Evolutionary conservation across 2,113 vertebrate species (phyloP), one percentile per base, ranked within the genome.

Genomic region (Indicator indicator): DNA sequence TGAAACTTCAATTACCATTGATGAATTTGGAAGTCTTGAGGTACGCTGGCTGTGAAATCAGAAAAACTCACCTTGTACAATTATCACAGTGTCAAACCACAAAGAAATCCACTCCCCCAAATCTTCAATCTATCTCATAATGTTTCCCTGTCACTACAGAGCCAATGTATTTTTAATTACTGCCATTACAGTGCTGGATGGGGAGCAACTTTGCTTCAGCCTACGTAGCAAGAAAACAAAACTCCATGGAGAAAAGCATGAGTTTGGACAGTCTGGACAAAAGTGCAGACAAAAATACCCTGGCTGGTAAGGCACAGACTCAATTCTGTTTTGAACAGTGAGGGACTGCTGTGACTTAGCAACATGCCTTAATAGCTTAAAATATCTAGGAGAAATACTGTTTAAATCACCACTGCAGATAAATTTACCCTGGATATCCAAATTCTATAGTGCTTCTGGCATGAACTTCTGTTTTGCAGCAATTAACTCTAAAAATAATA

Each of bases 141-240:
- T 28, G 68, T 82, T 59, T 91, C 87, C n/a, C 83, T n/a, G 27
- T 42, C 94, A 65, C 78, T 84, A 62, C 65, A 68, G 32, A 85
- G 83, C 10, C 85, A 83, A 52, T 46, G 46, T 27, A 21, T 79
- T 88, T 92, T 88, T 88, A 93, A 94, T 93, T 73, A 89, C 19
- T 83, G 60, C 67, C 93, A 60, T 91, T 78, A 56, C 15, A 30
- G 18, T 83, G 86, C 79, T 16, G 4, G n/a, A 67, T 12, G 48
- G 68, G 70, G 46, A 82, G 70, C 58, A 59, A 56, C 87, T 86
- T 56, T 72, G 52, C 56, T 71, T 44, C 48, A 63, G 79, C 38
- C 48, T 71, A 27, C 60, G 27, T 2, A 12, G 55, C 14, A 42
- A 33, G 63, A 59, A 73, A 84, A 56, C 70, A 86, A 79, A 95